Evolutionary conservation across 2,888 invertebrate species (phyloP).

Genomic region (Venustoraphidia nigricollis): DNA sequence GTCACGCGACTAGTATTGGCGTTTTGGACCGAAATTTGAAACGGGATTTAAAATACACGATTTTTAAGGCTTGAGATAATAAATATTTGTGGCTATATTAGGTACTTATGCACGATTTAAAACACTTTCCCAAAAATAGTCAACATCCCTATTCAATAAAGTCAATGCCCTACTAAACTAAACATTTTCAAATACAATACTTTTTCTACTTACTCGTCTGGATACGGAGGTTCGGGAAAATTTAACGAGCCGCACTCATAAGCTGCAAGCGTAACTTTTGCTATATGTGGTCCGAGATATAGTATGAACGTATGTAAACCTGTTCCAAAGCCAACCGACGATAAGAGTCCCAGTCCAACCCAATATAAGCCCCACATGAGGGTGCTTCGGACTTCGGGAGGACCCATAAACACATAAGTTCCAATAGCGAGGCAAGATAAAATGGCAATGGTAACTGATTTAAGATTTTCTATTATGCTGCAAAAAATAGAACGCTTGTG

Average conservation of each 20-base stretch:
- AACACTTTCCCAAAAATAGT: no score
- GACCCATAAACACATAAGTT: neutral
- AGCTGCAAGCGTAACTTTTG: slow-evolving; percentile 92
- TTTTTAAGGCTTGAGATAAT: no score
- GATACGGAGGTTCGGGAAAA: slow-evolving; percentile 97
- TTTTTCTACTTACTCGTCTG: slow-evolving; percentile 62
- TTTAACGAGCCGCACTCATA: slow-evolving; percentile 91
- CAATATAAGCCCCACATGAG: slow-evolving; percentile 27
- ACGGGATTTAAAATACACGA: no score
- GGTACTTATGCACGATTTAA: no score
- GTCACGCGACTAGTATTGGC: no score
- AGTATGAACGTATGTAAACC: slow-evolving; percentile 97
- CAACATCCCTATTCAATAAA: no score
- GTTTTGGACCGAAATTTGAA: no score
- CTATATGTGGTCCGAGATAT: slow-evolving; percentile 98
- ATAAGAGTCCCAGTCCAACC: slow-evolving; percentile 63
- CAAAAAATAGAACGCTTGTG: slow-evolving; percentile 19
- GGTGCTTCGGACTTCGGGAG: neutral
- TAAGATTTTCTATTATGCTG: slow-evolving; percentile 47
- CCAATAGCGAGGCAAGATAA: neutral
- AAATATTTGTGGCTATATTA: no score
- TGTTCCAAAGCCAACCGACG: slow-evolving; percentile 94
- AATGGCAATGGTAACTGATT: slow-evolving; percentile 33
- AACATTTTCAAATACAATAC: no score
- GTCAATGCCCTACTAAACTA: no score